Percentiles rank a stretch among this genome's conserved stretches.
Conservation (phyloP, 2,113 vertebrate species). For the Saimiri boliviensis region DNA sequence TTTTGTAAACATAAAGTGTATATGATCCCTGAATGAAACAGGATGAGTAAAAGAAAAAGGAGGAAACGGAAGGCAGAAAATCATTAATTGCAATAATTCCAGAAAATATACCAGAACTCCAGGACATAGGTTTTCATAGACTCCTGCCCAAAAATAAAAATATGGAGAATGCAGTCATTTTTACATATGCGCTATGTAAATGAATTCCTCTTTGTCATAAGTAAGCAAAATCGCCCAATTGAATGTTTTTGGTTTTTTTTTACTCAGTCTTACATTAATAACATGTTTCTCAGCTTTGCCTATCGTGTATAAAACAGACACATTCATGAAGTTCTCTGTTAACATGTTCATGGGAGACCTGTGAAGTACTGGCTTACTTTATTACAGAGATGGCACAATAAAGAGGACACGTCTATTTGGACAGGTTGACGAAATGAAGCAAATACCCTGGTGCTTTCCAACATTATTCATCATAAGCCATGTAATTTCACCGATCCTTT, state of each 20-base stretch:
- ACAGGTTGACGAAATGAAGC: not conserved
- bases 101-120: not conserved
- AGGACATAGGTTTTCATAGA: not conserved
- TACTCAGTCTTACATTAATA: not conserved
- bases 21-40: not conserved
- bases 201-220: conserved; percentile 45
- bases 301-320: not conserved
- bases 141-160: not conserved
- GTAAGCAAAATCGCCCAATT: not conserved
- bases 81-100: not conserved
- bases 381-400: conserved; percentile 14
- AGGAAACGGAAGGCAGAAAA: not conserved
- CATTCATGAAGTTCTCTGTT: not conserved
- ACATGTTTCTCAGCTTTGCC: conserved; percentile 21
- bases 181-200: not conserved
- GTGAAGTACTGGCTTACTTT: not conserved
- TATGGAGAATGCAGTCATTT: not conserved
- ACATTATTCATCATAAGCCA: not conserved
- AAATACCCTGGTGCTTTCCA: not conserved
- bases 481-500: not conserved
- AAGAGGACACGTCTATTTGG: not conserved
- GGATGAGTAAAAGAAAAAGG: not conserved
- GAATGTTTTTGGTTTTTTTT: not conserved
- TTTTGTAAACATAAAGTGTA: not conserved
- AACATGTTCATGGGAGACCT: not conserved